Percentiles rank a stretch among this genome's conserved stretches.
Conservation (phyloP, 1,140 invertebrate species). For the Brachionus manjavacas region DNA sequence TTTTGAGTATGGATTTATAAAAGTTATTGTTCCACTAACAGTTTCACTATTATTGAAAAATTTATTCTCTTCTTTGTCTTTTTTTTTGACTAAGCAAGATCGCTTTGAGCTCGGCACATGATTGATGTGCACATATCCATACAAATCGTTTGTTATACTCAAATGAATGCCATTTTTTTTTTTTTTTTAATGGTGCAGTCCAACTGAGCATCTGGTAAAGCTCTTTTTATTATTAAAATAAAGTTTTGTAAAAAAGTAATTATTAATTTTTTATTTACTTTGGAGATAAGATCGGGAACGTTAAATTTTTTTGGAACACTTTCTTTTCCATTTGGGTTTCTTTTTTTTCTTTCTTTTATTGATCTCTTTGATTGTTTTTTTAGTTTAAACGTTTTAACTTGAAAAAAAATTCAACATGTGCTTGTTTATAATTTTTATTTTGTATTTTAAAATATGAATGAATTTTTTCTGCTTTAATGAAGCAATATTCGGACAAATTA, state of each 20-base stretch:
- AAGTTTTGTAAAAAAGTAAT: no score
- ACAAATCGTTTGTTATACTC: not conserved
- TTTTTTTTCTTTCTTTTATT: not conserved
- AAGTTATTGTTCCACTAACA: not conserved
- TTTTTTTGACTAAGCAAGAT: not conserved
- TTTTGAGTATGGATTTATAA: conserved; percentile 35
- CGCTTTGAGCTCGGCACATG: conserved; percentile 18
- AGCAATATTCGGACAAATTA: not conserved
- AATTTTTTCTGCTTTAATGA: not conserved
- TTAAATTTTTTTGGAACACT: not conserved
- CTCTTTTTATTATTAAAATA: no score
- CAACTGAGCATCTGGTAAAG: conserved; percentile 16
- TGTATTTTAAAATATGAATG: not conserved
- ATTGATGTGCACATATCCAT: conserved; percentile 15
- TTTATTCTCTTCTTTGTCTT: not conserved
- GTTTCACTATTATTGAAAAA: not conserved
- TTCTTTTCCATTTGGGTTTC: not conserved
- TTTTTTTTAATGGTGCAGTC: conserved; percentile 31
- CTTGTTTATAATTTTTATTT: conserved; percentile 5
- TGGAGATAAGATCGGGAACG: conserved; percentile 6
- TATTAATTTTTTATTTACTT: conserved; percentile 17
- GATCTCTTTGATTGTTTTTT: not conserved
- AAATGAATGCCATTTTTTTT: conserved; percentile 25
- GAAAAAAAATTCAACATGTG: not conserved
- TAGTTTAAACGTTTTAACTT: not conserved